Conservation (phyloP, 2,797 vertebrate species). For the Arnoldichthys spilopterus region DNA sequence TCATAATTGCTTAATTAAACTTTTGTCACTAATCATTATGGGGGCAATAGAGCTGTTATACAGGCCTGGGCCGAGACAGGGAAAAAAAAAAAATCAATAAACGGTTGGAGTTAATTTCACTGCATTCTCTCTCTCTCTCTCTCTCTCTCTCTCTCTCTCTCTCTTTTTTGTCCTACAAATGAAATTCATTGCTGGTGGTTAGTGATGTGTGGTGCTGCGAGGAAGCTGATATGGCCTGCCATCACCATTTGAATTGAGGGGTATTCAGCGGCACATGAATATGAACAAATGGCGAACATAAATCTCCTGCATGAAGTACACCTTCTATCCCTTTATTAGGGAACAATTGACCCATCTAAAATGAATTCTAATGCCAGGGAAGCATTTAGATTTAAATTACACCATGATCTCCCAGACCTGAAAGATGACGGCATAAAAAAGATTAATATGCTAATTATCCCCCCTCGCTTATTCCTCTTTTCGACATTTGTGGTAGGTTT, state of each 20-base stretch:
- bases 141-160: slow-evolving; percentile 36
- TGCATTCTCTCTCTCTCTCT: slow-evolving; percentile 72
- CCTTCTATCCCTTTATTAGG: slow-evolving; percentile 99
- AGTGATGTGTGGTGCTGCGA: slow-evolving; percentile 99
- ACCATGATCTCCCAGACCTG: slow-evolving; percentile 96
- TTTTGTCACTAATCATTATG: slow-evolving; percentile 99
- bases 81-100: slow-evolving; percentile 96
- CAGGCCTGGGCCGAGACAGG: slow-evolving; percentile 92
- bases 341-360: slow-evolving; percentile 99
- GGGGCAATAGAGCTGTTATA: slow-evolving; percentile 99
- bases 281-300: slow-evolving; percentile 99
- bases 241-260: slow-evolving; percentile 99
- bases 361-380: slow-evolving; percentile 99
- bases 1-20: slow-evolving; percentile 99
- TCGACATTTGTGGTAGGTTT: slow-evolving; percentile 93
- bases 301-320: slow-evolving; percentile 99
- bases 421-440: slow-evolving; percentile 99
- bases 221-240: slow-evolving; percentile 98
- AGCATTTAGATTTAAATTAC: slow-evolving; percentile 99
- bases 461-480: slow-evolving; percentile 92
- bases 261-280: slow-evolving; percentile 99
- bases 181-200: slow-evolving; percentile 99
- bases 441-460: slow-evolving; percentile 99
- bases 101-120: slow-evolving; percentile 99
- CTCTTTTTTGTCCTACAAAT: slow-evolving; percentile 91